Evolutionary conservation across 2,888 invertebrate genomes (phyloP), one percentile per base, ranked within the genome.

Genomic region (Nomada flava): DNA sequence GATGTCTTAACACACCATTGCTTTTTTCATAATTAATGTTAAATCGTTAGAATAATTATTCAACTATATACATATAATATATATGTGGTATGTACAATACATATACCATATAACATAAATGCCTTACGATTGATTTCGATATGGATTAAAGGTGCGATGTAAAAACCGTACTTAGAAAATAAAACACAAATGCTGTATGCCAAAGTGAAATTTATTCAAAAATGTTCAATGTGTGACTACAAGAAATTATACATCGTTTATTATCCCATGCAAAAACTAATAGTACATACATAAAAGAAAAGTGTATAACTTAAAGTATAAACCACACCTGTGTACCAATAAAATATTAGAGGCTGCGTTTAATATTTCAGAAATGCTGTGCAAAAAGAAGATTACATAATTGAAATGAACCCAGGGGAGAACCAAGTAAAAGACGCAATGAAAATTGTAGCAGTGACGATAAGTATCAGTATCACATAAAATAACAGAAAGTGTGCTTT

Each of bases 1-100:
- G 81, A 79, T 75, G 68, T 67, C 68, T 89, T 77, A 90, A 73
- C 70, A 84, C 78, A 88, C 80, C 89, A 88, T 89, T 76, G 81
- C 86, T 88, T 88, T 83, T 63, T 83, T 65, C 50, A 70, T 74
- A 82, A 80, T 80, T 65, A 63, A 72, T 75, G 67, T 62, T 42
- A 50, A 64, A 55, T 47, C 13, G 63, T 81, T 85, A 82, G 69
- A 47, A 71, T n/a, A 60, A 26, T 26, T 65, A 55, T 82, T 55
- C 36, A 72, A 36, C 9, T 65, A 64, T 10, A 53, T 15, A 62
- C 47, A 47, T 47, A 3, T 55, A 63, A 44, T 23, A 44, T 15
- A 26, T 50, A 55, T 53, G 62, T 59, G 20, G 18, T 52, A 69
- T 70, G 3, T 36, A 36, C 36, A 36, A 36, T 36, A 36, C 36